Conservation (phyloP, 2,113 vertebrate species). For the Zeus faber region DNA sequence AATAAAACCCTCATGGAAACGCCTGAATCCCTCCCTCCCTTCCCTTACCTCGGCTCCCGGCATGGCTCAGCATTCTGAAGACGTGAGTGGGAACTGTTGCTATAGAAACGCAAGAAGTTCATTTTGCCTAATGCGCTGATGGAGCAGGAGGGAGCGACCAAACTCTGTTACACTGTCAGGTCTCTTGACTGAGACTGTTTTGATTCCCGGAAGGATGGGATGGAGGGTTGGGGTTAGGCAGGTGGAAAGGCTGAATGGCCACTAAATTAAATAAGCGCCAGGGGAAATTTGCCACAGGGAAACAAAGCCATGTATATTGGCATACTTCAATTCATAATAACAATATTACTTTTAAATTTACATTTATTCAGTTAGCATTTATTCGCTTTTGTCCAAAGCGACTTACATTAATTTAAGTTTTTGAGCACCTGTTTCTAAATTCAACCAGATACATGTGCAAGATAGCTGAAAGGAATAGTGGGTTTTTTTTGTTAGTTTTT, state of each 20-base stretch:
- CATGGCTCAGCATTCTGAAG: conserved; percentile 55
- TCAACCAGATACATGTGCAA: too few species aligned
- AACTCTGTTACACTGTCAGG: conserved; percentile 41
- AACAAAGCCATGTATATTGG: too few species aligned
- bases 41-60: conserved; percentile 9
- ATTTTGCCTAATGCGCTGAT: conserved; percentile 47
- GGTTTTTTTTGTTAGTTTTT: too few species aligned
- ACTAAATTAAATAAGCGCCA: conserved; percentile 23
- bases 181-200: conserved; percentile 28
- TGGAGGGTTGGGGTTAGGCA: conserved; percentile 7
- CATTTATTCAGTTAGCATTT: too few species aligned
- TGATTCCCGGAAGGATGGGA: conserved; percentile 15
- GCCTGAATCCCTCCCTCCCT: conserved; percentile 25
- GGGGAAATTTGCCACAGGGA: too few species aligned
- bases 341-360: too few species aligned
- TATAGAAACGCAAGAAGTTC: conserved; percentile 67
- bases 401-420: too few species aligned
- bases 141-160: conserved; percentile 39
- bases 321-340: too few species aligned
- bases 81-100: conserved; percentile 62
- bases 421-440: too few species aligned
- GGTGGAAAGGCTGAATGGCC: conserved; percentile 6
- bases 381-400: too few species aligned
- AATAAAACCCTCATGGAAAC: not conserved
- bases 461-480: too few species aligned